These are phyloP conservation scores for Sisyra nigra DNA, from an alignment of 2,888 invertebrate genomes.

Conservation along the genomic window DNA sequence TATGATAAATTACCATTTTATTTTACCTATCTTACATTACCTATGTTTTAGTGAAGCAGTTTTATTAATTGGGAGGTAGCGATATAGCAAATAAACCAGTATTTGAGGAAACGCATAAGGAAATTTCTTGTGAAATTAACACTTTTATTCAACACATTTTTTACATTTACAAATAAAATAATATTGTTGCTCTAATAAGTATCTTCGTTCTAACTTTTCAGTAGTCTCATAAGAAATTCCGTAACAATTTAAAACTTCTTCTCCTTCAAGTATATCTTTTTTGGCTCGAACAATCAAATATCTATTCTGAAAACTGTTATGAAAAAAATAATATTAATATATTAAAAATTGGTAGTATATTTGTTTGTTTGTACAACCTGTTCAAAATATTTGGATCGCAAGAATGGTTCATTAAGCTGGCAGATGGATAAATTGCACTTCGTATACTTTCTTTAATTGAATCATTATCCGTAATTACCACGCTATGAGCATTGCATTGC, in stretches of 20 bases:
- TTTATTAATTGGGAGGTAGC: too few relatives aligned
- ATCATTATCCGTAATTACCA: constrained; percentile 17
- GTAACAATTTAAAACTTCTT: constrained; percentile 75
- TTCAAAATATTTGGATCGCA: constrained; percentile 71
- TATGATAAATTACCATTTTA: too few relatives aligned
- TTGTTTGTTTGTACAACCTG: constrained; percentile 28
- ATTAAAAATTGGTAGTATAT: neutral
- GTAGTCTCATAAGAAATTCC: constrained; percentile 57
- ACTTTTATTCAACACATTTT: too few relatives aligned
- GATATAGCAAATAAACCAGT: too few relatives aligned
- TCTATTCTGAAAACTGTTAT: constrained; percentile 50
- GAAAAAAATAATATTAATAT: constrained; percentile 7
- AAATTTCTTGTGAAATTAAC: too few relatives aligned
- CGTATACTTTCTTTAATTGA: constrained; percentile 11
- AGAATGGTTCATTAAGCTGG: constrained; percentile 86
- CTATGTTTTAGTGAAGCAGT: too few relatives aligned
- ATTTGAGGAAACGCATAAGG: too few relatives aligned
- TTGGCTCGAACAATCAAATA: constrained; percentile 53
- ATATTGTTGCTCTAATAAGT: constrained; percentile 50
- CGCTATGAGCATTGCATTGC: constrained; percentile 62
- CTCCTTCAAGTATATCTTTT: constrained; percentile 41
- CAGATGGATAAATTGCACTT: constrained; percentile 72
- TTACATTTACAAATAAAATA: constrained; percentile 61
- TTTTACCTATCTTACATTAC: too few relatives aligned
- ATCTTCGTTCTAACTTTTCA: constrained; percentile 39